A percentile compares a stretch with the other conserved stretches of the same genome.
Evolutionary conservation across 2,113 vertebrate genomes (phyloP).

Genomic region (Orthonyx spaldingii): DNA sequence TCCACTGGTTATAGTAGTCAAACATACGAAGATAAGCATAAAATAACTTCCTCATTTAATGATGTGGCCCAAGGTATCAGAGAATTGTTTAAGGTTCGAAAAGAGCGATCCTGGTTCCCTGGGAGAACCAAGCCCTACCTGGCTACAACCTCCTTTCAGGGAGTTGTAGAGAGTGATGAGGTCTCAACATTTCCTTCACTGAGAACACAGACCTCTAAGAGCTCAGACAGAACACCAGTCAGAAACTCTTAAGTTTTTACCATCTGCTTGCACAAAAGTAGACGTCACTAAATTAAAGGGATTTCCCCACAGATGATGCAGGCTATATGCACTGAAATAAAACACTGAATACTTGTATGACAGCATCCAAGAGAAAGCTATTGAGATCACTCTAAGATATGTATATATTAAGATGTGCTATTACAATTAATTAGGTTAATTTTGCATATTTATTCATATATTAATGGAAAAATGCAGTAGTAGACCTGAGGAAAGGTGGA

Average conservation of each 20-base stretch:
- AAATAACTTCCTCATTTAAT: not conserved
- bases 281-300: not conserved
- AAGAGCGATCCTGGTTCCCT: not conserved
- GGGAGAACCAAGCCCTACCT: rapidly evolving
- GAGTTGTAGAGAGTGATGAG: not conserved
- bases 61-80: not conserved
- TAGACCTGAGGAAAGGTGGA: not conserved
- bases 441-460: not conserved
- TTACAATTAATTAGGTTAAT: not conserved
- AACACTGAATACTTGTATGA: not conserved
- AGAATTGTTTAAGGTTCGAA: not conserved
- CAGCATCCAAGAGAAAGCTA: not conserved
- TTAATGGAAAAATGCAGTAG: not conserved
- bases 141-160: not conserved
- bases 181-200: not conserved
- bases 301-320: not conserved
- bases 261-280: not conserved
- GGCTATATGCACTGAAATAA: not conserved
- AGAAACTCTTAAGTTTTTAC: not conserved
- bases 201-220: not conserved
- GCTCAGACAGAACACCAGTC: not conserved
- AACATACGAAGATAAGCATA: not conserved
- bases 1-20: not conserved
- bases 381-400: not conserved
- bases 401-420: not conserved